Base-by-base conservation (phyloP, 1,140 invertebrate genomes). In the Drosophila bifasciata region DNA sequence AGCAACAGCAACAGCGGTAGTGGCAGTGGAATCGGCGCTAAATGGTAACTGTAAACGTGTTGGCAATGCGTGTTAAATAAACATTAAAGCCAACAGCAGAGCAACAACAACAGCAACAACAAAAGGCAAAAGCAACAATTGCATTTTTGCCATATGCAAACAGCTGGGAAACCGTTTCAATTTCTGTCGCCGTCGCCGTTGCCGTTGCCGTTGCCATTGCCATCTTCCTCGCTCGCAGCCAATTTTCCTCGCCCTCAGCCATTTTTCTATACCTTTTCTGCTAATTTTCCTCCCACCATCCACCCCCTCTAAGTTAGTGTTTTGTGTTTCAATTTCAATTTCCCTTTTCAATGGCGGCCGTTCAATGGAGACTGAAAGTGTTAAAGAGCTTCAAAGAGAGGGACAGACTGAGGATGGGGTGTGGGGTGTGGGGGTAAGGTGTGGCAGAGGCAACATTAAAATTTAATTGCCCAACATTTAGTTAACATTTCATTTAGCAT, bases 391-490 rank as follows among this genome's bases (percentile, higher is more conserved):
- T 44, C 66, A 74, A 32, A 57, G 70, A 67, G 43, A 79, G 49
- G 45, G 48, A 53, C 39, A 50, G 58, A 41, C 53, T 39, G 63
- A 17, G 16, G 63, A 48, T n/a, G 36, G 57, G 23, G 51, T 15
- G 43, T 23, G 32, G 16, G 32, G 25, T 55, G 17, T 25, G 60
- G 51, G 21, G 69, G 56, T 45, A 49, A 45, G 19, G 43, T 32
- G 16, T 23, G 25, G 32, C 36, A 17, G 25, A 40, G 23, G 70
- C 76, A 77, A 75, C 79, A 84, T 85, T 84, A 85, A 81, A 77
- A 88, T 81, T 86, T 86, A 86, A 86, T 86, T 88, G 77, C 77
- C 32, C 58, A 77, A 66, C 77, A 86, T 86, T 86, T 86, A 86
- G 81, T 86, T 58, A 77, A 69, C 83, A 86, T 81, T 86, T 86